Evolutionary conservation across 2,797 vertebrate species (phyloP).

Genomic region (Ptychadena robeensis): DNA sequence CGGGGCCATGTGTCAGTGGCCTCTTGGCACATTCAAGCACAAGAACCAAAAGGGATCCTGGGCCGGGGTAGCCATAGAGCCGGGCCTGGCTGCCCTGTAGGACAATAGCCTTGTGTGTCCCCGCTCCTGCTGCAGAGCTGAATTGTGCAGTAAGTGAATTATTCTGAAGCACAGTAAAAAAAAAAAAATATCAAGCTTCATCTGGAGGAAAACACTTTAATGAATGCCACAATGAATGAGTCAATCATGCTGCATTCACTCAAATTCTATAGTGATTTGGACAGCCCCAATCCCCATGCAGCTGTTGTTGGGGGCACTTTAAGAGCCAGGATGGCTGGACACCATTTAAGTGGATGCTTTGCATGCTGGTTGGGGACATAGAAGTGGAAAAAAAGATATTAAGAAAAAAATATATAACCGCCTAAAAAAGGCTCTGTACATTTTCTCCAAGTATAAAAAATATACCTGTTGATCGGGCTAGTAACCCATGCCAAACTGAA

Average conservation of each 20-base stretch:
- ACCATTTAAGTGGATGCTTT: not conserved
- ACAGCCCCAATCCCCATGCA: not conserved
- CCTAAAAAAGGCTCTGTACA: too few relatives aligned
- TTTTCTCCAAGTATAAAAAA: too few relatives aligned
- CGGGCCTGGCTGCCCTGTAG: slow-evolving; percentile 10
- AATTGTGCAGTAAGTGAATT: not conserved
- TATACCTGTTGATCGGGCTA: too few relatives aligned
- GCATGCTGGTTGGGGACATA: not conserved
- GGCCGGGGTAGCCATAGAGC: slow-evolving; percentile 59
- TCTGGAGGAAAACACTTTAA: not conserved
- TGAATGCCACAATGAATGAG: not conserved
- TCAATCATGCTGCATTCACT: not conserved
- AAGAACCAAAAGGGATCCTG: slow-evolving; percentile 52
- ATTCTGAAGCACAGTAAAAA: not conserved
- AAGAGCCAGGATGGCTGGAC: not conserved
- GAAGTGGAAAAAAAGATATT: too few relatives aligned
- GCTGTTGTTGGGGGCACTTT: not conserved
- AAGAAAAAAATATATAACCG: too few relatives aligned
- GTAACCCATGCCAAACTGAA: too few relatives aligned
- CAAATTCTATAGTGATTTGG: not conserved
- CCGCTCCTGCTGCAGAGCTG: not conserved
- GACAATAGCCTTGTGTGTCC: not conserved
- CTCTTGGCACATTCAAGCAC: slow-evolving; percentile 66
- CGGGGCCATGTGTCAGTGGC: slow-evolving; percentile 72
- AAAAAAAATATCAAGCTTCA: not conserved